Conservation (phyloP, 2,113 vertebrate genomes). For the Gorsachius goisagi region DNA sequence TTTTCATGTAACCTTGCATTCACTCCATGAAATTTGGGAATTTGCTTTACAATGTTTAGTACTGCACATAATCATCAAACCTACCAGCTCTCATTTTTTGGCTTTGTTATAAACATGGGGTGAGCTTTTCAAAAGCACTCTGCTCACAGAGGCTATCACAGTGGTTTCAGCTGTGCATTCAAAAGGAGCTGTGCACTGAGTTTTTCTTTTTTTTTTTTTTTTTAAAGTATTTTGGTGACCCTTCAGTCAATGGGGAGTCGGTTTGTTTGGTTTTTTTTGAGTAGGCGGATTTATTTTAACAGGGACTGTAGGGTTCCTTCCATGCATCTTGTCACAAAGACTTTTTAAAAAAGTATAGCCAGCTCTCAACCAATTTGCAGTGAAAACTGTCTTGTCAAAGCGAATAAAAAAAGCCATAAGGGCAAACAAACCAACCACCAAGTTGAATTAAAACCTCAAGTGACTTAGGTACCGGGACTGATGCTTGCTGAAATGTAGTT, state of each 20-base stretch:
- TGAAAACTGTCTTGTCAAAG: slow-evolving; percentile 24
- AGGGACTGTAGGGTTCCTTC: neutral
- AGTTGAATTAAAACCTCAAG: neutral
- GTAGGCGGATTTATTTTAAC: neutral
- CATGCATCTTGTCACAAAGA: neutral
- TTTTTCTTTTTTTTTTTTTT: neutral
- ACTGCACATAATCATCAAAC: slow-evolving; percentile 18
- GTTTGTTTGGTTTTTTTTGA: neutral
- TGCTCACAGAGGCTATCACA: slow-evolving; percentile 40
- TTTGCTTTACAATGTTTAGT: slow-evolving; percentile 8
- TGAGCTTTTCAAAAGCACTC: slow-evolving; percentile 35
- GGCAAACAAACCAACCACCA: neutral
- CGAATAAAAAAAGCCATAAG: slow-evolving; percentile 13
- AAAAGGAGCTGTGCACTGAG: neutral
- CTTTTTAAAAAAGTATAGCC: neutral
- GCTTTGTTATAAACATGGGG: slow-evolving; percentile 31
- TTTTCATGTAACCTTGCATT: neutral
- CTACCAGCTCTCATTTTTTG: neutral
- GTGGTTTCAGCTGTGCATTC: slow-evolving; percentile 57
- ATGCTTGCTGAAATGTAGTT: neutral
- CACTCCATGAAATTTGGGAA: neutral
- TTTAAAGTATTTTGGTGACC: neutral
- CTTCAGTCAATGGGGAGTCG: neutral
- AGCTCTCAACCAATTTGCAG: neutral
- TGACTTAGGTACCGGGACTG: neutral